These are phyloP conservation scores for Palythoa caribaeorum DNA, from an alignment of 92 coral and sea anemone species.

Conservation along the genomic window DNA sequence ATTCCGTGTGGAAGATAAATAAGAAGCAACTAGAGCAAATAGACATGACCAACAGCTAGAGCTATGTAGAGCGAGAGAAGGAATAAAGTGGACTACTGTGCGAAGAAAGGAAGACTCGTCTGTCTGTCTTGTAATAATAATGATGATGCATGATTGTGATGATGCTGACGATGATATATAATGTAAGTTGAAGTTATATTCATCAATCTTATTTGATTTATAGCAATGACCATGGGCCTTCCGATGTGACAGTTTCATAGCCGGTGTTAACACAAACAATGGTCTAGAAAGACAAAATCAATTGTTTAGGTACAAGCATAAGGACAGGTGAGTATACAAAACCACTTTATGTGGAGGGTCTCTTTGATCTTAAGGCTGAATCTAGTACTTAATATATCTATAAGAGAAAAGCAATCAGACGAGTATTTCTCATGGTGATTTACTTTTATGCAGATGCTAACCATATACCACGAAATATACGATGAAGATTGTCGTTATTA, in stretches of 20 bases:
- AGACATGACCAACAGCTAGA: conserved; percentile 37
- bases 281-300: conserved; percentile 71
- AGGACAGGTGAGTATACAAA: no score
- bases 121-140: neutral
- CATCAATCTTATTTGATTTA: neutral
- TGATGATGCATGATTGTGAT: neutral
- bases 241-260: conserved; percentile 46
- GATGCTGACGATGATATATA: neutral
- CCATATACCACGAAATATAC: no score
- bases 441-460: no score
- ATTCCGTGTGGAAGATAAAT: conserved; percentile 43
- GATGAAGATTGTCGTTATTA: no score
- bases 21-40: conserved; percentile 43
- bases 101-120: neutral
- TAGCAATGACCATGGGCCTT: conserved; percentile 76
- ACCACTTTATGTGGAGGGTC: no score
- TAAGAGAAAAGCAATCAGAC: no score
- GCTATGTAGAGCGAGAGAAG: conserved; percentile 28
- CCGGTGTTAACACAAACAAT: conserved; percentile 64
- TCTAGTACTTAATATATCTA: no score
- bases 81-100: neutral
- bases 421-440: no score
- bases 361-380: no score
- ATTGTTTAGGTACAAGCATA: conserved; percentile 7
- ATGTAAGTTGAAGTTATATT: neutral